phyloP scores from a whole-genome alignment of 2,797 vertebrate species.

The Rallus crepitans region DNA sequence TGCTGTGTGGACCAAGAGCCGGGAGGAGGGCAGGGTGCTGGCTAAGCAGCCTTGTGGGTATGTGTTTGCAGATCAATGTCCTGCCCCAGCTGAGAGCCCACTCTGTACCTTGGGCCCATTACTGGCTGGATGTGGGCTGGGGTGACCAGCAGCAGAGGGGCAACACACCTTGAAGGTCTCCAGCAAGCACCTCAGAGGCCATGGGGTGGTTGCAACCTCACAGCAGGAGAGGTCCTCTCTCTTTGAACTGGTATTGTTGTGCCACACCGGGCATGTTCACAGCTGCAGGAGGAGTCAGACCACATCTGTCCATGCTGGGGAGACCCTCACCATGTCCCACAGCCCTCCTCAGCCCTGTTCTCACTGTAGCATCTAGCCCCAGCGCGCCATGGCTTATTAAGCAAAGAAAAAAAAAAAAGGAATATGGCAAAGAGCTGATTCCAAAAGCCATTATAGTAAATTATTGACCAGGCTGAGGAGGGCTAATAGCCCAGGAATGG shows the following conservation, averaged over 20 bases:
- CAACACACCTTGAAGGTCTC: background rate
- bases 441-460: constrained; percentile 56
- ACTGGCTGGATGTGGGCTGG: background rate
- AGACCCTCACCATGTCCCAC: background rate
- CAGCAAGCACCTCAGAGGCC: accelerated
- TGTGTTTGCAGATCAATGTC: background rate
- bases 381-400: constrained; percentile 3
- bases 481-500: constrained; percentile 61
- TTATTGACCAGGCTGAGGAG: constrained; percentile 64
- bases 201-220: background rate
- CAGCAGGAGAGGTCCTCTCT: background rate
- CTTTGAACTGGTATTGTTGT: accelerated
- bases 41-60: background rate
- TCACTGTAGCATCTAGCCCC: background rate
- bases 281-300: background rate
- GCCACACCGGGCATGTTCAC: background rate
- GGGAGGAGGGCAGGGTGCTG: background rate
- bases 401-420: background rate
- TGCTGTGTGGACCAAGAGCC: accelerated
- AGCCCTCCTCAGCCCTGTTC: background rate
- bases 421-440: constrained; percentile 44
- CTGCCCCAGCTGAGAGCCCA: background rate
- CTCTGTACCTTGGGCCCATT: background rate
- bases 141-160: too few relatives aligned
- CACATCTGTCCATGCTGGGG: accelerated